Conservation (phyloP, 2,113 vertebrate species). For the Choloepus hoffmanni region DNA sequence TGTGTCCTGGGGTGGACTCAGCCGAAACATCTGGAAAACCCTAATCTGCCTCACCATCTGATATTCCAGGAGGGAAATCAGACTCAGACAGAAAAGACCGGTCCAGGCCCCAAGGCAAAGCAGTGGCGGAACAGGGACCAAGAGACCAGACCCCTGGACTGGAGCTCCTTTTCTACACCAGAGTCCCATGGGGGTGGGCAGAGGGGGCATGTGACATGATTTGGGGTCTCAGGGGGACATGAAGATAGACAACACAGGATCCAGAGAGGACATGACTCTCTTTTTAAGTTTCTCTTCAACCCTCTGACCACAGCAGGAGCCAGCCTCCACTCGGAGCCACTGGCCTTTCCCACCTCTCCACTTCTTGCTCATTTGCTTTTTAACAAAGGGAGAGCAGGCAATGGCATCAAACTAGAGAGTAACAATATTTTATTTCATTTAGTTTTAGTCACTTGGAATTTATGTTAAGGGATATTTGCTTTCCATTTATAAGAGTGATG, state of each 20-base stretch:
- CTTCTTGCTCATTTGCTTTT: not conserved
- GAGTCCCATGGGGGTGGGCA: not conserved
- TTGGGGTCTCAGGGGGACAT: not conserved
- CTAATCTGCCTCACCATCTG: not conserved
- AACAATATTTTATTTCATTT: not conserved
- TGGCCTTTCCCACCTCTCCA: not conserved
- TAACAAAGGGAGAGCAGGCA: not conserved
- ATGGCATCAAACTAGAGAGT: not conserved
- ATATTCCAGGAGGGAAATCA: not conserved
- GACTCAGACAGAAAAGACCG: not conserved
- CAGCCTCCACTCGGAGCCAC: not conserved
- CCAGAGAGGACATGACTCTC: not conserved
- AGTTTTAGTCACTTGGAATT: not conserved
- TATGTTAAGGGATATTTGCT: not conserved
- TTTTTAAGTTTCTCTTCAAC: not conserved
- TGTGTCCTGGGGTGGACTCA: not conserved
- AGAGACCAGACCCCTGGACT: not conserved
- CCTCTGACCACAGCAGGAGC: not conserved
- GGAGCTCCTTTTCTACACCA: not conserved
- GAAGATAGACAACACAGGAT: not conserved
- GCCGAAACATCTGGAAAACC: not conserved
- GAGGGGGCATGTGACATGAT: accelerated
- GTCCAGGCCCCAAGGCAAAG: not conserved
- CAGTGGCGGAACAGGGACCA: not conserved
- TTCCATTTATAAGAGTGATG: not conserved